Percentiles rank a stretch among this genome's conserved stretches.
Evolutionary conservation across 92 coral and sea anemone species (phyloP).

Genomic region (Umimayanthus kanabou): DNA sequence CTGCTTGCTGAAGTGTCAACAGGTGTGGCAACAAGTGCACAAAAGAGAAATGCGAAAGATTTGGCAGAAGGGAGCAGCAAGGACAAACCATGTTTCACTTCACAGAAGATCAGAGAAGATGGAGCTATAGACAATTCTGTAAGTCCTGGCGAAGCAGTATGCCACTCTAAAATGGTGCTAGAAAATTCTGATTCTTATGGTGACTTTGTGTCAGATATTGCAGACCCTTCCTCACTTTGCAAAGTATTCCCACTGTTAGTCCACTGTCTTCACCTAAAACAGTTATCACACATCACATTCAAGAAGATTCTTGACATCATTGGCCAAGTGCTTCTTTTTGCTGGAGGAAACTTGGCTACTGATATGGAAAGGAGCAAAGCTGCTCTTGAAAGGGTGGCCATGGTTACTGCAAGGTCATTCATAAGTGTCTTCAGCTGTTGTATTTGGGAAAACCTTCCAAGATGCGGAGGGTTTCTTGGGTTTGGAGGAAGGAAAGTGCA

Average conservation of each 20-base stretch:
- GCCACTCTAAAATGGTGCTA: background rate
- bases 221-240: slow-evolving; percentile 8
- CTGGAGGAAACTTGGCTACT: background rate
- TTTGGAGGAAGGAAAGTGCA: slow-evolving; percentile 64
- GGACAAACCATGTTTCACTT: background rate
- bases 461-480: slow-evolving; percentile 49
- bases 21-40: slow-evolving; percentile 4
- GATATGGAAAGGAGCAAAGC: background rate
- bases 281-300: slow-evolving; percentile 57
- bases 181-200: background rate
- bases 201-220: background rate
- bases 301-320: slow-evolving; percentile 52
- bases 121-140: background rate
- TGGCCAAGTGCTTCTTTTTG: slow-evolving; percentile 20
- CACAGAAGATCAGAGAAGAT: background rate
- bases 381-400: background rate
- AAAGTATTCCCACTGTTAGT: slow-evolving; percentile 39
- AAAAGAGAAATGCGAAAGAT: background rate
- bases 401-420: slow-evolving; percentile 41
- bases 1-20: slow-evolving; percentile 13
- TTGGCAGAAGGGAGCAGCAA: no score
- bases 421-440: slow-evolving; percentile 57
- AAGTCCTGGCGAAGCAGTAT: background rate
- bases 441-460: slow-evolving; percentile 56
- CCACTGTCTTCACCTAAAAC: slow-evolving; percentile 57